Evolutionary conservation across 2,888 invertebrate species (phyloP), one percentile per base, ranked within the genome.

Genomic region (Clepsis dumicolana): DNA sequence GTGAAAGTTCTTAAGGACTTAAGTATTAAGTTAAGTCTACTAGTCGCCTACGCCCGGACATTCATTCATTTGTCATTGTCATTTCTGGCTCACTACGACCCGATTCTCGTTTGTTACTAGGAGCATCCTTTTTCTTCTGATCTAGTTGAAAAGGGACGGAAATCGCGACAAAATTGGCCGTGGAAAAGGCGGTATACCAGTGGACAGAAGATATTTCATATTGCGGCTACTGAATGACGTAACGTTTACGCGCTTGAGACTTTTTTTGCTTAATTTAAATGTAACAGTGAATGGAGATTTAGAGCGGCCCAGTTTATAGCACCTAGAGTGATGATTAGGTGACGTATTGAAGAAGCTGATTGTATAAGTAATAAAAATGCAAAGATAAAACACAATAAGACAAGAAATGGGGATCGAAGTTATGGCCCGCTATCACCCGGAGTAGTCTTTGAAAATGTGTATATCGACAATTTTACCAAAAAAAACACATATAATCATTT

Each of bases 281-380:
- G 48, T 48, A 48, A 48, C 48, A 48, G 48, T 48, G 48, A 48
- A 48, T 48, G 48, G 48, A 48, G 21, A 48, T 48, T 48, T 21
- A 12, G 48, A 48, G 21, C 48, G 48, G 48, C 48, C 48, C 48
- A 3, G 21, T 48, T 48, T 48, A 2, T 21, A 48, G 44, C 48
- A 48, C 48, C 48, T 3, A 48, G 21, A 10, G 48, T 21, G 21
- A 48, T 48, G 48, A 48, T 48, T 48, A 48, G 48, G 48, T 48
- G 48, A 21, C 21, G 48, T 48, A 48, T 48, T 48, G 21, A 21
- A 44, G 16, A 7, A 21, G 48, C 14, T 18, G 44, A 18, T 44
- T 44, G 44, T 44, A 7, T 16, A 44, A 16, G 18, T 44, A 48
- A 48, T 48, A 48, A 44, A 8, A 8, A 48, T 21, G 21, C 48